Evolutionary conservation across 2,797 vertebrate species (phyloP).

Genomic region (Podarcis siculus): DNA sequence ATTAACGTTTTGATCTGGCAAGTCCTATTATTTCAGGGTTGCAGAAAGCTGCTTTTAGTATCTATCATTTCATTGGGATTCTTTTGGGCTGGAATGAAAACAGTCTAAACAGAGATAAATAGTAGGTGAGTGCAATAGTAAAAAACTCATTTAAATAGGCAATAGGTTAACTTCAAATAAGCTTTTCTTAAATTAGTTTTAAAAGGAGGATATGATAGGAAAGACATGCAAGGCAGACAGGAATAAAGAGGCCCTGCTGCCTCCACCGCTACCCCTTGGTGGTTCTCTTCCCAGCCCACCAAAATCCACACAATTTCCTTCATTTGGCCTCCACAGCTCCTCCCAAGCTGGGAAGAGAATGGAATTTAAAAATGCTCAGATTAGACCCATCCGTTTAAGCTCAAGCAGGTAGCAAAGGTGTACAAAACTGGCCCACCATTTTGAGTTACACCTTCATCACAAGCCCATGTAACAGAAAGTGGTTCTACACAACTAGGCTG

Average conservation of each 20-base stretch:
- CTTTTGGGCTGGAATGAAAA: constrained; percentile 38
- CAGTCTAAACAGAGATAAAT: neutral
- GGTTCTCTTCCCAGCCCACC: neutral
- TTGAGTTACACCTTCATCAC: neutral
- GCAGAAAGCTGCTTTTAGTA: constrained; percentile 59
- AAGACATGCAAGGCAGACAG: neutral
- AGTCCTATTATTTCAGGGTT: constrained; percentile 24
- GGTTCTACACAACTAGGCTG: neutral
- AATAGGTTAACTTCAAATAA: neutral
- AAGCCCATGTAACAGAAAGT: neutral
- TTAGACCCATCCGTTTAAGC: neutral
- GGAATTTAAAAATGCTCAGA: neutral
- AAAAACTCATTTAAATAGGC: neutral
- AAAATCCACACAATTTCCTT: neutral
- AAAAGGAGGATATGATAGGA: neutral
- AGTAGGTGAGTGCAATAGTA: neutral
- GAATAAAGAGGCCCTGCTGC: neutral
- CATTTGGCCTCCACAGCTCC: neutral
- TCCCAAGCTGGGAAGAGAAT: neutral
- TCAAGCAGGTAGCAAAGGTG: neutral
- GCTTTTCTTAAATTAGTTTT: constrained; percentile 4
- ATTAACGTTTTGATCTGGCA: constrained; percentile 26
- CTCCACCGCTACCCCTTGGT: too few relatives aligned
- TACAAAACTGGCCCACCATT: neutral
- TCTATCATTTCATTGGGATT: neutral